Evolutionary conservation across 2,888 invertebrate species (phyloP), one percentile per base, ranked within the genome.

Genomic region (Gasteruption jaculator): DNA sequence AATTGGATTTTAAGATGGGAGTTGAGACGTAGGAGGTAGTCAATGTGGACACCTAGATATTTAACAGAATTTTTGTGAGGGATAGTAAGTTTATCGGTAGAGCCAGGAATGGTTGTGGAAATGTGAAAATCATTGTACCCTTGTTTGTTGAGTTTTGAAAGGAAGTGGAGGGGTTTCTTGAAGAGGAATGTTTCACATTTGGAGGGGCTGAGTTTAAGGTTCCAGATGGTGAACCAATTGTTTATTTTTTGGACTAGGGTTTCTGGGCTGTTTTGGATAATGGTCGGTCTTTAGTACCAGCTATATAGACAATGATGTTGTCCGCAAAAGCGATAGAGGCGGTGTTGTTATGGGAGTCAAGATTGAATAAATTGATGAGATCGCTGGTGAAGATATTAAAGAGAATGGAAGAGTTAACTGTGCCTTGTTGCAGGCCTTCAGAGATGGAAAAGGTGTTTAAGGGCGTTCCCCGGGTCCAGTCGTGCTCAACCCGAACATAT

Each of bases 181-280:
- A 43, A 25, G n/a, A 43, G 8, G 0, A 55, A 49, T 0, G 45
- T 39, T 41, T 55, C 55, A 10, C 50, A 49, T 30, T 53, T 53
- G 0, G 7, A 4, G 1, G 41, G 10, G 11, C 50, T 53, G 3
- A 53, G 41, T 31, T 29, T 38, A 1, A 52, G n/a, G 7, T 48
- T 49, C 52, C 51, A 52, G 1, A 27, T 31, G 3, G 29, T 27
- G 5, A 37, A 50, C n/a, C 43, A 43, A 0, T 31, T 15, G 1
- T 33, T n/a, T n/a, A n/a, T n/a, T n/a, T n/a, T n/a, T n/a, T n/a
- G n/a, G n/a, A n/a, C n/a, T n/a, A n/a, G n/a, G n/a, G n/a, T n/a
- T n/a, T n/a, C n/a, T n/a, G n/a, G n/a, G n/a, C n/a, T n/a, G n/a
- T n/a, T n/a, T n/a, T n/a, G n/a, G n/a, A n/a, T n/a, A n/a, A n/a